phyloP scores from a whole-genome alignment of 2,888 invertebrate genomes.

The Deroplatys truncata region DNA sequence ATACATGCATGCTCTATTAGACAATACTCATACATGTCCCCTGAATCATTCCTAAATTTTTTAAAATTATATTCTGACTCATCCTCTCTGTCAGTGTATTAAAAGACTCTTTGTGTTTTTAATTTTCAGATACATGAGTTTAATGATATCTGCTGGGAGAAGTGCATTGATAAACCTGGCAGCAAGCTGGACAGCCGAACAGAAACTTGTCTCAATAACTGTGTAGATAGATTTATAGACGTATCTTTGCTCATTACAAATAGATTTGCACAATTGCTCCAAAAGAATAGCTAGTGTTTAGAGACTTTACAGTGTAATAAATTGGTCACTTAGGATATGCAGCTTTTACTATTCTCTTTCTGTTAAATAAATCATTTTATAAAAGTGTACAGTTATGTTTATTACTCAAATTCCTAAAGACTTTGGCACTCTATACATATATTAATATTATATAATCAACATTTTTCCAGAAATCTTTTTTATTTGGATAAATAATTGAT shows the following conservation, averaged over 20 bases:
- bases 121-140: conserved; percentile 79
- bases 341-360: background rate
- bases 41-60: no score
- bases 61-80: no score
- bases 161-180: conserved; percentile 87
- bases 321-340: background rate
- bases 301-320: background rate
- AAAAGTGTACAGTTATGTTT: background rate
- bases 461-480: no score
- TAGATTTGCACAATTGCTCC: conserved; percentile 80
- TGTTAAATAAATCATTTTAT: background rate
- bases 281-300: conserved; percentile 56
- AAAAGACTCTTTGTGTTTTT: background rate
- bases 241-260: conserved; percentile 83
- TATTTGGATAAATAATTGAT: no score
- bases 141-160: conserved; percentile 94
- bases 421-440: no score
- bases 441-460: no score
- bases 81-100: no score
- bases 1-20: no score
- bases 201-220: conserved; percentile 86
- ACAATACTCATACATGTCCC: no score
- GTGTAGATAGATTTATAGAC: conserved; percentile 92
- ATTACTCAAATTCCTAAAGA: no score
- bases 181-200: conserved; percentile 82